phyloP scores from a whole-genome alignment of 2,888 invertebrate species.

The Mayetiola destructor region DNA sequence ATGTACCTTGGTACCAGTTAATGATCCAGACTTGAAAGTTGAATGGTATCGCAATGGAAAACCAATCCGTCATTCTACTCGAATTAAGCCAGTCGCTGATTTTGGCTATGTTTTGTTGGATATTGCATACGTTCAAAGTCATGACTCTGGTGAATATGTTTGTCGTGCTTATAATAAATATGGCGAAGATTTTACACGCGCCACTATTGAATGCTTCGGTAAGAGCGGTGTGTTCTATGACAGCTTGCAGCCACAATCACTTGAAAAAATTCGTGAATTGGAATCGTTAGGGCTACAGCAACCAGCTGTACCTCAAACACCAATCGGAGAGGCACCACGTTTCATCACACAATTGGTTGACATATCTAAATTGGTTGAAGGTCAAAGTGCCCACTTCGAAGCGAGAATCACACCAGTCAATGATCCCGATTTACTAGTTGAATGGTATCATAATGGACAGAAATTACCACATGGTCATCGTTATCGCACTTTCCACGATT shows the following conservation, averaged over 20 bases:
- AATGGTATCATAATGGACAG: constrained; percentile 90
- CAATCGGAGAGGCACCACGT: constrained; percentile 69
- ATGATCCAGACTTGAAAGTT: constrained; percentile 83
- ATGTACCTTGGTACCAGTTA: constrained; percentile 83
- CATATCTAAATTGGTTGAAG: constrained; percentile 76
- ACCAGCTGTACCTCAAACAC: constrained; percentile 45
- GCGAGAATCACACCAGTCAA: constrained; percentile 85
- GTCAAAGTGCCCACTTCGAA: constrained; percentile 88
- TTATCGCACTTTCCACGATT: constrained; percentile 94
- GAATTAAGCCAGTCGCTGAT: constrained; percentile 87
- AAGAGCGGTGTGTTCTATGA: constrained; percentile 77
- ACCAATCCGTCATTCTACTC: constrained; percentile 72
- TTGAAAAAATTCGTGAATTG: constrained; percentile 74
- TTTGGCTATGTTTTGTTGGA: constrained; percentile 92
- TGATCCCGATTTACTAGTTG: constrained; percentile 86
- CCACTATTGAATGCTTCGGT: constrained; percentile 70
- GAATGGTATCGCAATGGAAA: constrained; percentile 96
- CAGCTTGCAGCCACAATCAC: constrained; percentile 77
- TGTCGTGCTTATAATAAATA: constrained; percentile 85
- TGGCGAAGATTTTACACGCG: constrained; percentile 76
- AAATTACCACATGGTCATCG: constrained; percentile 89
- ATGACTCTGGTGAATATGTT: constrained; percentile 85
- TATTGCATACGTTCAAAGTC: constrained; percentile 83
- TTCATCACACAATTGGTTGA: constrained; percentile 79
- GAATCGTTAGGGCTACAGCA: constrained; percentile 53